Evolutionary conservation across 2,797 vertebrate species (phyloP), one percentile per base, ranked within the genome.

Genomic region (Lagocephalus sceleratus): DNA sequence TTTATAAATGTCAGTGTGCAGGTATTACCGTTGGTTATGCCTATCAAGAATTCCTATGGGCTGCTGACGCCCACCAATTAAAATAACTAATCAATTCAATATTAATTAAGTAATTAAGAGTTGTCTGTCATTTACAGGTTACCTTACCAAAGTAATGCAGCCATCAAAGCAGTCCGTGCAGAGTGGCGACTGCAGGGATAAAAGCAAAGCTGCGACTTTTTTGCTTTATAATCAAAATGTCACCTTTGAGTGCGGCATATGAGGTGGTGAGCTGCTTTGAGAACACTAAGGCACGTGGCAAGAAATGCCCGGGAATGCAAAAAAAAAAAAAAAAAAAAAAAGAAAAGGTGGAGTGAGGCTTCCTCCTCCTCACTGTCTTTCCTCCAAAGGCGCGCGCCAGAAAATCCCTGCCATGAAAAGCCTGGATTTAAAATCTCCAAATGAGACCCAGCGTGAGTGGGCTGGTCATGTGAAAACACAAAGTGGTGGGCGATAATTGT

Each of bases 321-420:
- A 48, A 54, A 56, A 68, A 53, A 47, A 65, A 57, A 38, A 65
- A 20, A 2, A 62, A 72, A 66, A 65, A 15, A 23, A 52, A 68
- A 67, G 51, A 9, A 63, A 46, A 57, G 14, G 50, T 44, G 40
- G n/a, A 42, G 6, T 2, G n/a, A 19, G 40, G 16, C 15, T 40
- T 40, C 39, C 39, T 40, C 54, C 29, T 46, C 14, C 47, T 49
- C 14, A 3, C 17, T 72, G 51, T 59, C 49, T 58, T 79, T 55
- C 32, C 61, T 66, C 57, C 26, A 45, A 52, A 57, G 59, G 64
- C 39, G 23, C 26, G 38, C n/a, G 42, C 32, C 25, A 57, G 67
- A 68, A 69, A 72, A 57, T 2, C 21, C 20, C 43, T 2, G 17
- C 62, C 60, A 59, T 58, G 47, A 26, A 1, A 35, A 60, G n/a